Base-by-base conservation (phyloP, 2,113 vertebrate genomes). In the Anolis sagrei region DNA sequence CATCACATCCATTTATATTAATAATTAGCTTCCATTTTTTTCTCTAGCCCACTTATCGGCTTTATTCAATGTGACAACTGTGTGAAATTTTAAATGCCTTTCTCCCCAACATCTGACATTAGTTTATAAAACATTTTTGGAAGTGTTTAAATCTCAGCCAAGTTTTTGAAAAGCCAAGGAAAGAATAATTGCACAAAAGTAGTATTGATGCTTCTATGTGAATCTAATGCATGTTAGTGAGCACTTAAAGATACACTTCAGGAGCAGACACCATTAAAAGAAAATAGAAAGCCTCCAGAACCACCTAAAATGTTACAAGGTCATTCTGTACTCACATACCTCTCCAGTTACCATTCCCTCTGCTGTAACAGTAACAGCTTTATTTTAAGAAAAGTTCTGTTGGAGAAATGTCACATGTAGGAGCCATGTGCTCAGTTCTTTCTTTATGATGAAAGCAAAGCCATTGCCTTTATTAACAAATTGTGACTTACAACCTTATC, bases 41-140 rank as follows among this genome's bases (percentile, higher is more conserved):
- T 82, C 84, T 85, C 23, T 34, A 61, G 18, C 49, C 49, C 61
- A 84, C 62, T 34, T 73, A 36, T 77, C 90, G 78, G 54, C 81
- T 89, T 91, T 70, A 90, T 68, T 75, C 78, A 79, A 36, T 87
- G 13, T 48, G 89, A 76, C 36, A 76, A 48, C 69, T 34, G 34
- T 78, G 84, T 10, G 82, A 74, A 87, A 85, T 79, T 1, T 66
- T 79, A 89, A 86, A 74, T 7, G 0, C 0, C 61, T 76, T 90
- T 86, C 81, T 90, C 32, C 18, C 39, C 70, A 74, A 29, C 78
- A 44, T 39, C 81, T 76, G 81, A 48, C 82, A 76, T 48, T 69
- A 44, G 19, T 61, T 82, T 77, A 58, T 48, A 82, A 77, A 62
- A 62, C 51, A 79, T 79, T 54, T 39, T 64, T 48, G 23, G 72